Evolutionary conservation across 2,888 invertebrate genomes (phyloP), one percentile per base, ranked within the genome.

Genomic region (Brachynemurus nebulosus): DNA sequence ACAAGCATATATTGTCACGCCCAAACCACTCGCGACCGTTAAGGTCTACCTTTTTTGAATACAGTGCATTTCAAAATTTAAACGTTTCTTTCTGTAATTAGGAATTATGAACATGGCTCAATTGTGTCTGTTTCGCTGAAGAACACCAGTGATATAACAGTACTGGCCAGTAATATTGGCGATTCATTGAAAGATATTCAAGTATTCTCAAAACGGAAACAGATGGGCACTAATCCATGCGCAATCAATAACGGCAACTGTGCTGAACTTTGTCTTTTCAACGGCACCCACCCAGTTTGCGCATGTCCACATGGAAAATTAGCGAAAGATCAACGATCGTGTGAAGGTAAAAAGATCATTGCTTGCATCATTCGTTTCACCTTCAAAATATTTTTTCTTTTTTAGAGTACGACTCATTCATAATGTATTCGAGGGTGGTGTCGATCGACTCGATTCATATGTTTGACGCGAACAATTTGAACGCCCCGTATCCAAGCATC

Each of bases 281-380:
- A 39, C 7, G 85, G 83, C 9, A 71, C 68, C 6, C 67, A 65
- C 51, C 71, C 76, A 21, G 72, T 78, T 47, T 90, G 89, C 64
- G 80, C 78, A 27, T 92, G 92, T 59, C 80, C 89, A 30, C 86
- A 89, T 66, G 89, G 89, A 3, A 74, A 74, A 52, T 70, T 86
- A 3, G 72, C 74, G 5, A 52, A 65, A 2, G 77, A 88, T 65
- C 73, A 73, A 0, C 70, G 70, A 51, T 66, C 68, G 41, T 91
- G 91, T 65, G 73, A 74, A 62, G 72, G 70, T 69, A 55, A 40
- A 14, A 33, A 42, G 30, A n/a, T 42, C 30, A 33, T 44, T 16
- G 16, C n/a, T n/a, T n/a, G n/a, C n/a, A n/a, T n/a, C n/a, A n/a
- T n/a, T 4, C 2, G 11, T 25, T 9, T 9, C 27, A 25, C 27